Percentiles rank a stretch among this genome's conserved stretches.
Evolutionary conservation across 2,797 vertebrate species (phyloP).

Genomic region (Loris lydekkerianus): DNA sequence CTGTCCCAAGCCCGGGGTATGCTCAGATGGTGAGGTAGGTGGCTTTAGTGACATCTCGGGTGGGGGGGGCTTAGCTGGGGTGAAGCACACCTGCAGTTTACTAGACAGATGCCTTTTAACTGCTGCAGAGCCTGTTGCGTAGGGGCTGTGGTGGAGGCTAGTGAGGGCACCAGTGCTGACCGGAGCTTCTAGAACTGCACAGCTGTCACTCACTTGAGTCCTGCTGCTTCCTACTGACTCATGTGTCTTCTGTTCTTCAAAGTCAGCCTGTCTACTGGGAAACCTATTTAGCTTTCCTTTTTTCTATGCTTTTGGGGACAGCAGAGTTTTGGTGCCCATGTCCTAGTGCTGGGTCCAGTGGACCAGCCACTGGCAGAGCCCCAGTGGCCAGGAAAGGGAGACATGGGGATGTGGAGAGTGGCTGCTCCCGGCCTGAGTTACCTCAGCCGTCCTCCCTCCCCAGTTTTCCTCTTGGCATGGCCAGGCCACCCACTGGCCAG

Average conservation of each 20-base stretch:
- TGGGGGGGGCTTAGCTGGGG: background rate
- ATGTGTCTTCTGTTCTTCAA: background rate
- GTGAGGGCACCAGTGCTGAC: background rate
- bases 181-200: background rate
- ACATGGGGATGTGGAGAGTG: too few species aligned
- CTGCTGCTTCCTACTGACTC: background rate
- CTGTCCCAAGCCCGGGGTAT: background rate
- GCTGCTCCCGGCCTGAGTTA: background rate
- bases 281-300: background rate
- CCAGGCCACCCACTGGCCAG: constrained; percentile 77
- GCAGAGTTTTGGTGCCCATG: background rate
- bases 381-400: background rate
- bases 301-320: background rate
- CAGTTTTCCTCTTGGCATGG: constrained; percentile 32
- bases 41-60: background rate
- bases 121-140: background rate
- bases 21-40: background rate
- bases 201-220: background rate
- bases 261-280: background rate
- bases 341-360: background rate
- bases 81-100: background rate
- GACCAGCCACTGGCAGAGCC: background rate
- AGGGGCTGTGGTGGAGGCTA: background rate
- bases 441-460: constrained; percentile 70
- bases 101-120: background rate